Evolutionary conservation across 1,140 invertebrate genomes (phyloP), one percentile per base, ranked within the genome.

Genomic region (Drosophila quadrilineata): DNA sequence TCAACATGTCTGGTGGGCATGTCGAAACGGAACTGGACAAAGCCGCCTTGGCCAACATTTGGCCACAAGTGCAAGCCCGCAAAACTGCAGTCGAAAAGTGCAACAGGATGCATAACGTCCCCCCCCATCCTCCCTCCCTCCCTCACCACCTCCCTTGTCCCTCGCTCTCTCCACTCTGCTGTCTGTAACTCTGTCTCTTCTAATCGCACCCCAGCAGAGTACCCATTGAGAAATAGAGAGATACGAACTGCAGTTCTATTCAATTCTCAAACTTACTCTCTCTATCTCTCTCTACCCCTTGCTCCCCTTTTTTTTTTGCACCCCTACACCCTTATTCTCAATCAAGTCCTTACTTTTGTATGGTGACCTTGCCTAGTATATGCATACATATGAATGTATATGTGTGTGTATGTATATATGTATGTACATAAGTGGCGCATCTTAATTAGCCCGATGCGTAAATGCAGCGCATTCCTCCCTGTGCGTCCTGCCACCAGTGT

Each of bases 21-120:
- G 76, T 75, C 76, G 73, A 43, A 58, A n/a, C n/a, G n/a, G n/a
- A n/a, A 50, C 52, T 54, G 73, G 66, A 56, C 59, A 71, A 82
- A 82, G 77, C 77, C 77, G 58, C 33, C 71, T n/a, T 82, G 73
- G 69, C 77, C 77, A 82, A 84, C 73, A 77, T 64, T 82, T 84
- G 77, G 77, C 77, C 77, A 82, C 77, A 82, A 82, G 72, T 77
- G 79, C 77, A 84, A 84, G 72, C 77, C 77, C 76, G 63, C 73
- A 82, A 82, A 84, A 76, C 54, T 84, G 64, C 77, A 76, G 54
- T 56, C 41, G 68, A 82, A 82, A 77, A 82, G 76, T 84, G 76
- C 72, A 84, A 56, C 76, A 75, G 59, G 65, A 48, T 50, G 46
- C 10, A 33, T 22, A 26, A n/a, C 12, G 10, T 26, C 5, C 36